phyloP scores from a whole-genome alignment of 1,140 invertebrate species.

The Pectinophora gossypiella region DNA sequence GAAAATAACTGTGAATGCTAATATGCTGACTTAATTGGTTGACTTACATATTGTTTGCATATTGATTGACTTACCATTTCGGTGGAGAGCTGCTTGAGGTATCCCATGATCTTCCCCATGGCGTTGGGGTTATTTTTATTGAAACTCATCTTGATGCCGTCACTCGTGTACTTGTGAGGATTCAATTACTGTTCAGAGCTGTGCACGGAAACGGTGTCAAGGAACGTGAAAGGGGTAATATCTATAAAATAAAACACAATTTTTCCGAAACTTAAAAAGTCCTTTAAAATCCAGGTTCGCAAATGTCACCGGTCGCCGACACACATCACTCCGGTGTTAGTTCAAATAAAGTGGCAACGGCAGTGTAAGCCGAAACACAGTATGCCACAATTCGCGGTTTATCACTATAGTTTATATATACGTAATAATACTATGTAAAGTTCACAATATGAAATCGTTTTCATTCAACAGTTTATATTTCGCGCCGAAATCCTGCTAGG shows the following conservation, averaged over 20 bases:
- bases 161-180: conserved; percentile 8
- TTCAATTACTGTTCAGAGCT: conserved; percentile 8
- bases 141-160: conserved; percentile 68
- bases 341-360: background rate
- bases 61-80: conserved; percentile 61
- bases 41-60: background rate
- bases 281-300: conserved; percentile 58
- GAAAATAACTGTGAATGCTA: background rate
- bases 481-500: conserved; percentile 45
- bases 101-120: conserved; percentile 70
- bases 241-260: conserved; percentile 50
- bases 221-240: conserved; percentile 63
- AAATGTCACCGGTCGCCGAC: conserved; percentile 34
- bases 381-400: background rate
- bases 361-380: background rate
- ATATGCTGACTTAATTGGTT: background rate
- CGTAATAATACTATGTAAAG: conserved; percentile 16
- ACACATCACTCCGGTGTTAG: conserved; percentile 40
- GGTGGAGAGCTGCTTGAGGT: conserved; percentile 67
- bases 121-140: conserved; percentile 70
- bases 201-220: conserved; percentile 31
- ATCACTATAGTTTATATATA: conserved; percentile 8
- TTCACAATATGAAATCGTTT: conserved; percentile 22
- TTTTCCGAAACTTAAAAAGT: conserved; percentile 28
- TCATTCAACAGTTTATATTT: conserved; percentile 45